Percentiles rank a stretch among this genome's conserved stretches.
Conservation (phyloP, 2,797 vertebrate genomes). For the Acrossocheilus fasciatus region DNA sequence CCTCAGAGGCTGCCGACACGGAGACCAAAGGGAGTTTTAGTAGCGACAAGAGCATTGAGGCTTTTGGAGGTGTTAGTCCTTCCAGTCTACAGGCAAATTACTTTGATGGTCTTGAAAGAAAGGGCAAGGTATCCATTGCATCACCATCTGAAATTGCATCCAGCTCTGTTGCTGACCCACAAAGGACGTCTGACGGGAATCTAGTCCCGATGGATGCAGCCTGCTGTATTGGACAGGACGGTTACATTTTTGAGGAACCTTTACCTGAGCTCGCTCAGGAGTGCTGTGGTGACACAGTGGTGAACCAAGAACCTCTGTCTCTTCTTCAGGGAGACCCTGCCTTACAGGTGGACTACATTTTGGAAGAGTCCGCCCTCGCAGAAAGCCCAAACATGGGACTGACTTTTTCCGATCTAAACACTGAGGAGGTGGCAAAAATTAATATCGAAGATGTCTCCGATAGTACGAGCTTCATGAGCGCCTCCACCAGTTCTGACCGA, state of each 20-base stretch:
- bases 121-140: conserved; percentile 81
- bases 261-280: conserved; percentile 65
- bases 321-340: conserved; percentile 76
- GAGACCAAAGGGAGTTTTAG: conserved; percentile 93
- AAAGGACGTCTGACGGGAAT: conserved; percentile 66
- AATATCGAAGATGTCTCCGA: conserved; percentile 85
- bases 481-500: conserved; percentile 87
- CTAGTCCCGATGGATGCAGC: conserved; percentile 82
- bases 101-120: conserved; percentile 80
- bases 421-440: conserved; percentile 70
- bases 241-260: conserved; percentile 78
- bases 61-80: conserved; percentile 82
- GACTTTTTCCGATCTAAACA: conserved; percentile 75
- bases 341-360: conserved; percentile 79
- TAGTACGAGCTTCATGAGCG: conserved; percentile 85
- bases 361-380: conserved; percentile 72
- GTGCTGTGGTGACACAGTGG: conserved; percentile 75
- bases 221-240: conserved; percentile 91
- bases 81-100: conserved; percentile 73
- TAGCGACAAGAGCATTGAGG: conserved; percentile 88
- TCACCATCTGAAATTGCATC: conserved; percentile 81
- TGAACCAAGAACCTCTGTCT: conserved; percentile 89
- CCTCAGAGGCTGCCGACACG: conserved; percentile 81
- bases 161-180: conserved; percentile 77
- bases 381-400: conserved; percentile 71